Conservation (phyloP, 1,140 invertebrate species). For the Heterodera schachtii region DNA sequence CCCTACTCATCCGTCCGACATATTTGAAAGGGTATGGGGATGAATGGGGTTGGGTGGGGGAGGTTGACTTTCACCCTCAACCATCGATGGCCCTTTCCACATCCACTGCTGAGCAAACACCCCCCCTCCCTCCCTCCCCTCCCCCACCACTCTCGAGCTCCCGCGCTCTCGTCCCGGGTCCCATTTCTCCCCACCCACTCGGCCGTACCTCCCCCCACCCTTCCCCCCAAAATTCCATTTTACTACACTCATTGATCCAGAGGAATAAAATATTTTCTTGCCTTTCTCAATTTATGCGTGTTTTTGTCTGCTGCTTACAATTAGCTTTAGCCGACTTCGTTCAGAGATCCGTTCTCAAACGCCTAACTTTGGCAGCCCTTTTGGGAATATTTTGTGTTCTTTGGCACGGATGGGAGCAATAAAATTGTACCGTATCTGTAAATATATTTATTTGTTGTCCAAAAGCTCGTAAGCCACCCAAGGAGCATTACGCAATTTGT, state of each 20-base stretch:
- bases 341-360: too few relatives aligned
- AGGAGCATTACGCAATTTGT: too few relatives aligned
- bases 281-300: too few relatives aligned
- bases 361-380: too few relatives aligned
- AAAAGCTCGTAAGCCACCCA: too few relatives aligned
- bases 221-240: conserved; percentile 22
- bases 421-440: too few relatives aligned
- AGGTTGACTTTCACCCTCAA: not conserved
- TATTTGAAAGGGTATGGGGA: not conserved
- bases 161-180: conserved; percentile 1
- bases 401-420: too few relatives aligned
- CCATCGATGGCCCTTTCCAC: conserved; percentile 3
- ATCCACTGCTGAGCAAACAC: conserved; percentile 10
- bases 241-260: not conserved
- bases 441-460: too few relatives aligned
- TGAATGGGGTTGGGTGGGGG: not conserved
- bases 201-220: not conserved
- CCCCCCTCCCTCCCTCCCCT: too few relatives aligned
- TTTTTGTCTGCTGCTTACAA: not conserved
- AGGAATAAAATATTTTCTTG: not conserved
- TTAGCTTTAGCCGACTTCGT: too few relatives aligned
- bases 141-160: too few relatives aligned
- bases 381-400: too few relatives aligned
- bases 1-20: conserved; percentile 1
- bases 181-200: conserved; percentile 9